Base-by-base conservation (phyloP, 2,797 vertebrate species). In the Labeo calbasu region DNA sequence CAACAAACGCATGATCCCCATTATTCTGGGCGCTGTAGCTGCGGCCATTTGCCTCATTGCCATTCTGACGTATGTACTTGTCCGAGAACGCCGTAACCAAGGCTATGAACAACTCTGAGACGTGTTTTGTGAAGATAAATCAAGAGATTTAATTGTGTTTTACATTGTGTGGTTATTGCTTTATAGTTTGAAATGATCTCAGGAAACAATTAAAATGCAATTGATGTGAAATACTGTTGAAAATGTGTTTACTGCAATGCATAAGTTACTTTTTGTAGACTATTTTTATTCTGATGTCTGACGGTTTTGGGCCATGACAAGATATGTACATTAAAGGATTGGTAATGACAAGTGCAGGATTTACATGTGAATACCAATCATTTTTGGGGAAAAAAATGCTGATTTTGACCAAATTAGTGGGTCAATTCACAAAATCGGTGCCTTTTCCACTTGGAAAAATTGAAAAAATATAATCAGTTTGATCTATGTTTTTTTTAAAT, bases 81-180 rank as follows among this genome's bases (percentile, higher is more conserved):
- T 95, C 91, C 94, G 90, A 88, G 96, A 95, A 87, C 94, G 86
- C 50, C 89, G 88, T 2, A 84, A 80, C 0, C 82, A 86, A 83
- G 95, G 94, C 88, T 98, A 98, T 0, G 89, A 96, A n/a, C 93
- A 89, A 32, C 87, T 97, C 80, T 96, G 91, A 96, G 25, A 50
- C 6, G 4, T 66, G 53, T 5, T 8, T 5, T 19, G 32, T 5
- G 13, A 57, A 28, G 17, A 82, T 10, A 1, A 65, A 25, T 19
- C 28, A 25, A 17, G 1, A 69, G 50, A 65, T 65, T n/a, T 48
- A 8, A 79, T 55, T 0, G 12, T 61, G 25, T 36, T 59, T 59
- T 82, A 51, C 10, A n/a, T 14, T 66, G 40, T 36, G 51, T 84
- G 32, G 11, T 50, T 72, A 66, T 69, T 61, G 36, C 50, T 78